phyloP scores from a whole-genome alignment of 2,797 vertebrate species.

The Epinephelus malabaricus region DNA sequence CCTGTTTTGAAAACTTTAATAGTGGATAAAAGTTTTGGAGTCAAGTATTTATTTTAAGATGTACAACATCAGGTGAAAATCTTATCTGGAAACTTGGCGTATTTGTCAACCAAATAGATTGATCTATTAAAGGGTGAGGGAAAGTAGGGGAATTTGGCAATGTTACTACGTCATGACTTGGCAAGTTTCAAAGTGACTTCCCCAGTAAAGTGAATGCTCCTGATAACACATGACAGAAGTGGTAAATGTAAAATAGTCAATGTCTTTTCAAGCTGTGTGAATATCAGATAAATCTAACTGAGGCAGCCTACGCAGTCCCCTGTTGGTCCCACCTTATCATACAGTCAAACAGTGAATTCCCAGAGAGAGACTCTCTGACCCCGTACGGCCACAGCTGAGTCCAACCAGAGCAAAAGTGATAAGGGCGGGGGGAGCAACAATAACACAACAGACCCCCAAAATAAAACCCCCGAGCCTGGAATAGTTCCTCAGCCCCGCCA shows the following conservation, averaged over 20 bases:
- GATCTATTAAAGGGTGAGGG: neutral
- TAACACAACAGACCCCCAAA: constrained; percentile 75
- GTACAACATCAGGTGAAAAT: neutral
- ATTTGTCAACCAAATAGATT: neutral
- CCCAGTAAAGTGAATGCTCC: neutral
- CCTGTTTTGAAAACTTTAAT: no score
- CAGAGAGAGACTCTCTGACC: constrained; percentile 13
- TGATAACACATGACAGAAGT: neutral
- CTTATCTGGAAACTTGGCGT: neutral
- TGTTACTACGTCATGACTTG: neutral
- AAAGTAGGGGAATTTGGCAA: neutral
- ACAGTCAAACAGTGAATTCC: constrained; percentile 36
- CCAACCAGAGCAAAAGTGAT: constrained; percentile 39
- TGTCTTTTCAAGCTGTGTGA: neutral
- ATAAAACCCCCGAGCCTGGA: constrained; percentile 75
- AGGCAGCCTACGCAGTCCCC: neutral
- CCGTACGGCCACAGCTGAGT: constrained; percentile 37
- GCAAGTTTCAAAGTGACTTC: neutral
- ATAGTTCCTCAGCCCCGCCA: constrained; percentile 70
- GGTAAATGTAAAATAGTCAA: neutral
- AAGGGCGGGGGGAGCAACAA: constrained; percentile 52
- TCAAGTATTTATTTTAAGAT: no score
- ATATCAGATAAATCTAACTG: no score
- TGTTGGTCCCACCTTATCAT: constrained; percentile 15
- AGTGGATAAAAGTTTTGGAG: no score